A percentile compares a stretch with the other conserved stretches of the same genome.
These are phyloP conservation scores for Drosophila mimetica DNA, from an alignment of 2,888 invertebrate genomes.

Conservation along the genomic window DNA sequence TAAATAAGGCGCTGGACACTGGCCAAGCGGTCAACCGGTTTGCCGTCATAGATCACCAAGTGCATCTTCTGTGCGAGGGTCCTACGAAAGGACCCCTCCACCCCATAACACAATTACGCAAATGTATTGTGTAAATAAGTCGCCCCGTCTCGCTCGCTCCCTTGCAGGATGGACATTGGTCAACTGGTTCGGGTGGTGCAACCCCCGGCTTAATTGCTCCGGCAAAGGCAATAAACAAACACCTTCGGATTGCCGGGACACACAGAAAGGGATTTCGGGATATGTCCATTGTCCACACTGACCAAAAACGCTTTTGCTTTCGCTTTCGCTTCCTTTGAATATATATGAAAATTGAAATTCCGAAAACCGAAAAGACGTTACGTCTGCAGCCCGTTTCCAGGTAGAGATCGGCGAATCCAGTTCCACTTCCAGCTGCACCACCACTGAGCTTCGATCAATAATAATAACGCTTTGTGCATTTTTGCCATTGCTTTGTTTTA, in stretches of 20 bases:
- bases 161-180: slow-evolving; percentile 63
- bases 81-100: slow-evolving; percentile 6
- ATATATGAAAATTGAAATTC: not conserved
- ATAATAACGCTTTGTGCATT: slow-evolving; percentile 37
- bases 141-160: slow-evolving; percentile 57
- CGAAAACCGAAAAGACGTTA: slow-evolving; percentile 64
- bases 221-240: slow-evolving; percentile 77
- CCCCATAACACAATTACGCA: slow-evolving; percentile 77
- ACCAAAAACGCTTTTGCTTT: slow-evolving; percentile 74
- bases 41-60: slow-evolving; percentile 45
- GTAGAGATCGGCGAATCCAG: slow-evolving; percentile 15
- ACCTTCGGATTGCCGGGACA: slow-evolving; percentile 41
- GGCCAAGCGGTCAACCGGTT: slow-evolving; percentile 38
- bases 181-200: slow-evolving; percentile 48
- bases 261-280: slow-evolving; percentile 42
- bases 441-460: slow-evolving; percentile 71
- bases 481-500: slow-evolving; percentile 36
- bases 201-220: slow-evolving; percentile 72
- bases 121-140: slow-evolving; percentile 81
- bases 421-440: slow-evolving; percentile 36
- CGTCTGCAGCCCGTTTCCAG: slow-evolving; percentile 46
- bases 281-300: slow-evolving; percentile 55
- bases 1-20: slow-evolving; percentile 70
- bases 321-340: slow-evolving; percentile 63
- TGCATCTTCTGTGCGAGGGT: slow-evolving; percentile 18